Evolutionary conservation across 2,888 invertebrate species (phyloP).

Genomic region (Oscheius sp.): DNA sequence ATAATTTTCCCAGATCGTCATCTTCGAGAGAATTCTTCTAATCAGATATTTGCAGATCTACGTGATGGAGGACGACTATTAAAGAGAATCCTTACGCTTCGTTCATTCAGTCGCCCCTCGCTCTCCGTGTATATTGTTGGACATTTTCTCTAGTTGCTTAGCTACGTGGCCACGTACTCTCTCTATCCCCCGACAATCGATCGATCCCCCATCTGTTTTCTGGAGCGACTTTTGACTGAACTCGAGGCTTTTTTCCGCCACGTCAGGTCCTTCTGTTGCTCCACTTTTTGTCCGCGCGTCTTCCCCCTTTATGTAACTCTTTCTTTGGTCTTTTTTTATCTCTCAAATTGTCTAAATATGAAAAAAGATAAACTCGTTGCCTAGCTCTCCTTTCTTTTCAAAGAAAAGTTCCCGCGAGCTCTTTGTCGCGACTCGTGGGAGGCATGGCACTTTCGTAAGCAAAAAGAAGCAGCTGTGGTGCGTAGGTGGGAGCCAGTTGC

Average conservation of each 20-base stretch:
- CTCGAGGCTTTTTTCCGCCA: not conserved
- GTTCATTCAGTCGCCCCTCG: not conserved
- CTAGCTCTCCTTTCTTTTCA: conserved; percentile 5
- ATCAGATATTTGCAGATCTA: conserved; percentile 59
- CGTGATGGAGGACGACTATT: conserved; percentile 62
- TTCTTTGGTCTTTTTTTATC: not conserved
- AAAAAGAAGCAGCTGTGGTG: not conserved
- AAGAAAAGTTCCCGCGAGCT: not conserved
- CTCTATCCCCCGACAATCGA: conserved; percentile 20
- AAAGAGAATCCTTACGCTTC: conserved; percentile 18
- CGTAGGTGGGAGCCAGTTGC: not conserved
- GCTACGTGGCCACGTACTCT: conserved; percentile 28
- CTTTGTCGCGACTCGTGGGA: not conserved
- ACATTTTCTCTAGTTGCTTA: conserved; percentile 30
- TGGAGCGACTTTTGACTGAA: conserved; percentile 1
- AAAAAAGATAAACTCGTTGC: conserved; percentile 17
- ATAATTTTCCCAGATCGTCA: not conserved
- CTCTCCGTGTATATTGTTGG: conserved; percentile 29
- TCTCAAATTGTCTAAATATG: conserved; percentile 13
- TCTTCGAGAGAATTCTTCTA: not conserved
- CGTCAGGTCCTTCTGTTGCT: not conserved
- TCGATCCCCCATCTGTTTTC: conserved; percentile 13
- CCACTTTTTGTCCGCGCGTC: not conserved
- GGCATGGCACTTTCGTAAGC: too few species aligned
- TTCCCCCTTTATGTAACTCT: conserved; percentile 8